These are phyloP conservation scores for Oncorhynchus masou DNA, from an alignment of 2,113 vertebrate genomes.

Conservation along the genomic window DNA sequence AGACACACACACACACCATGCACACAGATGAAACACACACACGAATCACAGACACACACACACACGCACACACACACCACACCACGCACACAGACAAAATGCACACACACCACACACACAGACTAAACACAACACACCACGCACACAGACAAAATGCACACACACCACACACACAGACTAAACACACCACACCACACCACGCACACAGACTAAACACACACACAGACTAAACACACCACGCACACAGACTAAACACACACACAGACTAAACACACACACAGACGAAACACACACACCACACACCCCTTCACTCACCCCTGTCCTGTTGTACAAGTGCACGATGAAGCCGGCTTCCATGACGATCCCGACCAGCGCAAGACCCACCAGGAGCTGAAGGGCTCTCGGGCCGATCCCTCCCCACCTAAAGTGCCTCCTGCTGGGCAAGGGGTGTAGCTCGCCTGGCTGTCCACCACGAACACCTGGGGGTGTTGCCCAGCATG, in stretches of 20 bases:
- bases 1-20: neutral
- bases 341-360: constrained; percentile 59
- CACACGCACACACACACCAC: constrained; percentile 3
- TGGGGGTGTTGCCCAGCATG: constrained; percentile 43
- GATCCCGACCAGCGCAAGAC: constrained; percentile 52
- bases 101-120: constrained; percentile 1
- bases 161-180: no score
- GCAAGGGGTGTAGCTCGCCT: constrained; percentile 19
- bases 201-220: neutral
- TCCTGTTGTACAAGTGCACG: constrained; percentile 52
- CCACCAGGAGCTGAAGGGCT: constrained; percentile 44
- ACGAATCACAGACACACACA: neutral
- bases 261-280: constrained; percentile 13
- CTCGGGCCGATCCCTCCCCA: constrained; percentile 24
- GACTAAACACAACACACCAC: neutral
- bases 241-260: neutral
- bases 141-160: no score
- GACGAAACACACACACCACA: constrained; percentile 17
- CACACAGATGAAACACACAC: neutral
- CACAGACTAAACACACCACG: neutral
- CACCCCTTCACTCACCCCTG: constrained; percentile 45
- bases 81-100: neutral
- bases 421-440: constrained; percentile 8
- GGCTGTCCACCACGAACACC: constrained; percentile 69
- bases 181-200: no score